These are phyloP conservation scores for Cerceris ruficornis DNA, from an alignment of 2,888 invertebrate species.

Conservation along the genomic window DNA sequence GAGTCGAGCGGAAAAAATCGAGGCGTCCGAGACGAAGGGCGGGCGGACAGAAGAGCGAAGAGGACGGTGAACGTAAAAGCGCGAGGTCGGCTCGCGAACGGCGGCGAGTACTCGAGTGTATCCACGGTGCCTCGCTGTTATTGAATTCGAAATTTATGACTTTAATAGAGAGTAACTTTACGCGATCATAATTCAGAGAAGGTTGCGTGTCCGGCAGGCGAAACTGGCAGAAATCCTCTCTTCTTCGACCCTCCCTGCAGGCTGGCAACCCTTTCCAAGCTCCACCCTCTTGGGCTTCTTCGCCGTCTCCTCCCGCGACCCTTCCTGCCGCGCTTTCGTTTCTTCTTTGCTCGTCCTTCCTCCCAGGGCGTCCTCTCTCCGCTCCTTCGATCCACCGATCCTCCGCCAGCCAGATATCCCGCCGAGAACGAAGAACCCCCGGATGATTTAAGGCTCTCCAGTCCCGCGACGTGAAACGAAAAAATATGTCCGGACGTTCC, in stretches of 20 bases:
- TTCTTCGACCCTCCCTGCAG: conserved; percentile 6
- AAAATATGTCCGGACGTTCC: conserved; percentile 50
- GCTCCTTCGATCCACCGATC: conserved; percentile 14
- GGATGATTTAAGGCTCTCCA: conserved; percentile 57
- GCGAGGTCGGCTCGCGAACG: no score
- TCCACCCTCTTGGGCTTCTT: conserved; percentile 17
- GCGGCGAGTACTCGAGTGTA: conserved; percentile 44
- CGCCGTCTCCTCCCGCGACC: conserved; percentile 7
- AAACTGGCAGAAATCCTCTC: conserved; percentile 56
- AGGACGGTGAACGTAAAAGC: no score
- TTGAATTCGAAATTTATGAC: conserved; percentile 80
- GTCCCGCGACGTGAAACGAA: conserved; percentile 34
- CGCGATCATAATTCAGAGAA: conserved; percentile 76
- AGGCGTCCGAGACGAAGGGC: no score
- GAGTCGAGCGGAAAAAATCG: no score
- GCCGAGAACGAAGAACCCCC: conserved; percentile 25
- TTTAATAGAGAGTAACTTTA: conserved; percentile 79
- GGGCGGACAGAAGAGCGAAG: no score
- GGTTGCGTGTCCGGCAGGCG: conserved; percentile 72
- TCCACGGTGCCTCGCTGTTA: conserved; percentile 70
- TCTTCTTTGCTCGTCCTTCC: background rate
- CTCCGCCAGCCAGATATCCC: conserved; percentile 36
- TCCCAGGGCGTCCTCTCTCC: conserved; percentile 2
- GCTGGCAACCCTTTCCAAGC: conserved; percentile 35
- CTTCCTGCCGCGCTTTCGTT: background rate